Conservation (phyloP, 1,140 invertebrate species). For the Bombus terrestris region DNA sequence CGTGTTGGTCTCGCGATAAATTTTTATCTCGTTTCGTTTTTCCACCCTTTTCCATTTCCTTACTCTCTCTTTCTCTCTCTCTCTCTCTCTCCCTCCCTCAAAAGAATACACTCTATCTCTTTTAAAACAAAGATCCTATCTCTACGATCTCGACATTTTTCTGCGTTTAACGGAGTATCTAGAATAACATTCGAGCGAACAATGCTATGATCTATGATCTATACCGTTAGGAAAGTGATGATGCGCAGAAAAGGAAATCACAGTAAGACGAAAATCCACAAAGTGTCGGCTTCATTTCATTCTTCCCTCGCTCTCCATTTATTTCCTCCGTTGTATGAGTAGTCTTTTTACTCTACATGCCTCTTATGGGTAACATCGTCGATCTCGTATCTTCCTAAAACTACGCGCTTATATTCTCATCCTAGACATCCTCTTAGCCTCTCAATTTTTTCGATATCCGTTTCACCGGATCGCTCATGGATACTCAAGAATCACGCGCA, state of each 20-base stretch:
- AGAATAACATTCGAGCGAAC: slow-evolving; percentile 39
- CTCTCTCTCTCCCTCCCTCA: no score
- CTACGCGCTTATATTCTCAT: slow-evolving; percentile 34
- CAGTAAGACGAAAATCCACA: slow-evolving; percentile 62
- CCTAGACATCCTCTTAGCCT: slow-evolving; percentile 17
- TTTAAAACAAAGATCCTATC: slow-evolving; percentile 11
- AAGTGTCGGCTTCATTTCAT: slow-evolving; percentile 40
- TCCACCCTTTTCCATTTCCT: neutral
- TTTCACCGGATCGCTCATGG: slow-evolving; percentile 45
- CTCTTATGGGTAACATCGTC: slow-evolving; percentile 38
- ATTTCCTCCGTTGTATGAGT: neutral
- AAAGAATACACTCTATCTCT: neutral
- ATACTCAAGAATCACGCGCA: neutral
- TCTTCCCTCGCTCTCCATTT: neutral
- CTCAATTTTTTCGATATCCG: slow-evolving; percentile 17
- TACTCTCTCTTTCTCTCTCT: neutral
- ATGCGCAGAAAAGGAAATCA: slow-evolving; percentile 64
- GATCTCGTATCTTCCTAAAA: slow-evolving; percentile 33
- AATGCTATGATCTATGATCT: slow-evolving; percentile 49
- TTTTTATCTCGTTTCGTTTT: neutral
- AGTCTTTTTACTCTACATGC: slow-evolving; percentile 37
- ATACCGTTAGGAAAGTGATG: slow-evolving; percentile 41
- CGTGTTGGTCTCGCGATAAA: slow-evolving; percentile 40
- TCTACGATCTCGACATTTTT: neutral
- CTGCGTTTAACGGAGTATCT: neutral